Evolutionary conservation across 1,140 invertebrate species (phyloP), one percentile per base, ranked within the genome.

Genomic region (Penaeus indicus): DNA sequence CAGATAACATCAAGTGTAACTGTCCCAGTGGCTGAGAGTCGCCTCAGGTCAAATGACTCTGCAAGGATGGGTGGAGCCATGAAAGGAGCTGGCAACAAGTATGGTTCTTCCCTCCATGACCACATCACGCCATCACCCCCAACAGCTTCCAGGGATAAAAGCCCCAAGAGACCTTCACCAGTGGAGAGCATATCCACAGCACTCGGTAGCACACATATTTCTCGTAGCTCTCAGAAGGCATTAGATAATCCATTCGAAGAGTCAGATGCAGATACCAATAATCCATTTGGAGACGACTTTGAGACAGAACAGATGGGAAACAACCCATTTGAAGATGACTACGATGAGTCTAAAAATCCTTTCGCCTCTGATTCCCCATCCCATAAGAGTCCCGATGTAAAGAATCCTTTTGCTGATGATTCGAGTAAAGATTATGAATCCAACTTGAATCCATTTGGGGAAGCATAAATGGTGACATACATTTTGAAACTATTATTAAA

Each of bases 331-430:
- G 81, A 80, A 27, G 86, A 79, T 42, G 86, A 88, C 5, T 88
- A 88, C 42, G 86, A 88, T 64, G 86, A 88, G 32, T 84, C 86
- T 21, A 88, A 88, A 62, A 88, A 88, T 61, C 86, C 86, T 75
- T 88, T 88, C 84, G 86, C 86, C 3, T 72, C 38, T 25, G 81
- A 84, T 25, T 84, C 86, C 25, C 86, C 86, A 25, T 25, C 22
- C 18, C 67, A 18, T 18, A 82, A 42, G 27, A 72, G 64, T 54
- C 60, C 60, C 27, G 86, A 79, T 79, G 67, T 75, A 3, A 78
- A 75, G 64, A 88, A 88, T 75, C 72, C 72, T 38, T 75, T 75
- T 25, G 21, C 25, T n/a, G 72, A 75, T 27, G 42, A 38, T 75
- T 19, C 72, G 16, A 38, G n/a, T 27, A 72, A 88, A 63, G 80